Base-by-base conservation (phyloP, 2,113 vertebrate genomes). In the Anseranas semipalmata region DNA sequence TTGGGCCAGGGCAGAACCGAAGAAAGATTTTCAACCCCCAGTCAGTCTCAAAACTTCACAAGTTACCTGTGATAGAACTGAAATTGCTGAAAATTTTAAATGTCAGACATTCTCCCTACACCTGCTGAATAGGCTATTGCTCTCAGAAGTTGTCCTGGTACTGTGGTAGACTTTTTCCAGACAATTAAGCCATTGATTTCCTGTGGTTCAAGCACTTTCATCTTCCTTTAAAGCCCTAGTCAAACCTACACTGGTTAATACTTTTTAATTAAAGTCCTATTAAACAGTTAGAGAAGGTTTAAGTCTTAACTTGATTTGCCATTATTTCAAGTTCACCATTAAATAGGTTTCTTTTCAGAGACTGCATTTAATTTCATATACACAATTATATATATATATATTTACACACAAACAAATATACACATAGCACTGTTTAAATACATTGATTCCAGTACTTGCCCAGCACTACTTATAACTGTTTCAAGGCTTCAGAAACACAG, bases 181-280 rank as follows among this genome's bases (percentile, higher is more conserved):
- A 67, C 65, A 60, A 91, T 94, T 95, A 89, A 81, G 43, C 65
- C 83, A 96, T 87, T 93, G 92, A 97, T 95, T 92, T 95, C 75
- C 86, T 70, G 59, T 30, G 68, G 72, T 84, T 92, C 0, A 0
- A 92, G 46, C 46, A 74, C 65, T 89, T 95, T 22, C 22, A 75
- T 92, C 88, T 74, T 84, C 63, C 73, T 89, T 71, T 87, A 92
- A 92, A 92, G 65, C 60, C 33, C 15, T 12, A 56, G 67, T 63
- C 76, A 92, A 93, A 71, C n/a, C 63, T 84, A 19, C 50, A 50
- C 45, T 33, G 19, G 62, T 77, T 82, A 91, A 90, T 79, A 85
- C 33, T 83, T 89, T 60, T 91, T 90, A 41, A 90, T 94, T 87
- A 82, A 83, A 94, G 77, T 65, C 39, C 62, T 83, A 85, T 73